Base-by-base conservation (phyloP, 2,113 vertebrate genomes). In the Cacatua alba region DNA sequence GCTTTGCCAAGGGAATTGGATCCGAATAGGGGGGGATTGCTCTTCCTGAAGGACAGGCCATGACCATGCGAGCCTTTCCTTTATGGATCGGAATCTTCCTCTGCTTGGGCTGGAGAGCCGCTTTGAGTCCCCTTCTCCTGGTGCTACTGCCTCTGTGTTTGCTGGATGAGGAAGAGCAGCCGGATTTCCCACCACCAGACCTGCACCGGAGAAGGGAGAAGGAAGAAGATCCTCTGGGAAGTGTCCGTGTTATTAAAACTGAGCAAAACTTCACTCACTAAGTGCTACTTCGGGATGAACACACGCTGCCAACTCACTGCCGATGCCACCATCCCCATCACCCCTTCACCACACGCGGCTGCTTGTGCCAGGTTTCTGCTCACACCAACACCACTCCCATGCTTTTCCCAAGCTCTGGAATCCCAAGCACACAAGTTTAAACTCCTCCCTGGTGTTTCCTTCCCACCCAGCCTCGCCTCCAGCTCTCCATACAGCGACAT, bases 201-300 rank as follows among this genome's bases (percentile, higher is more conserved):
- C 67, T 1, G 1, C 75, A 68, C 75, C 67, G 11, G 64, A 43
- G 62, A 62, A 79, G 5, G 31, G 67, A 49, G 64, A 5, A 75
- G 85, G 90, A 48, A 19, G 33, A 60, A 52, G 31, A n/a, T 16
- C 20, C 91, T 78, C 76, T 6, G 14, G 74, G 80, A 77, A 68
- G 41, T 28, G 31, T 41, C 80, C 53, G 88, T 31, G 43, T 74
- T 35, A 12, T 15, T 57, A 90, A 89, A 91, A 95, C 82, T 92
- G 79, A 95, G 93, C 82, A 92, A 51, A 89, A 82, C 84, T 88
- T 82, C 86, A 90, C 94, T 95, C 95, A 96, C 96, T 64, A 95
- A 95, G 95, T 97, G 95, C 96, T 96, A 92, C 89, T 96, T 94
- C 17, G 59, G 94, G 81, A 93, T 80, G 79, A 91, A 94, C 83